Percentiles rank a stretch among this genome's conserved stretches.
phyloP scores from a whole-genome alignment of 2,888 invertebrate genomes.

The Leptinotarsa haldemani region DNA sequence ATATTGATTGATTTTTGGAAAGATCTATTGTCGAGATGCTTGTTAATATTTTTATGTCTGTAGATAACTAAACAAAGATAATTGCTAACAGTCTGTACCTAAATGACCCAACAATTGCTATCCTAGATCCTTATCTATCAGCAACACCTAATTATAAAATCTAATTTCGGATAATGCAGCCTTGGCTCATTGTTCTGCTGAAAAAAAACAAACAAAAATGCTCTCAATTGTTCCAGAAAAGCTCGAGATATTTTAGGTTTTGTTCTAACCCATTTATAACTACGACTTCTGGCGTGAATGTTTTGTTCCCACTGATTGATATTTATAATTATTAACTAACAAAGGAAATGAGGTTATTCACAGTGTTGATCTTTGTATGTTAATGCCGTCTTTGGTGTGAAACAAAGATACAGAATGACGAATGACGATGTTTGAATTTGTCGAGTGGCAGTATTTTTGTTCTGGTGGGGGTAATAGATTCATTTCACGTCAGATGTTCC shows the following conservation, averaged over 20 bases:
- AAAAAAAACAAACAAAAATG: conserved; percentile 27
- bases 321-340: conserved; percentile 1
- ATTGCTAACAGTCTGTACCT: not conserved
- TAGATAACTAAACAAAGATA: not conserved
- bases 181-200: conserved; percentile 29
- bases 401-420: too few relatives aligned
- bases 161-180: conserved; percentile 17
- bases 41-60: too few relatives aligned
- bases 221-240: conserved; percentile 26
- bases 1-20: too few relatives aligned
- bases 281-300: not conserved
- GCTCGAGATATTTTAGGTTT: conserved; percentile 23
- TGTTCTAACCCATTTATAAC: conserved; percentile 11
- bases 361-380: not conserved
- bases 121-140: conserved; percentile 10
- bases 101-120: not conserved
- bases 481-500: too few relatives aligned
- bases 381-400: too few relatives aligned
- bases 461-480: too few relatives aligned
- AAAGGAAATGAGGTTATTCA: not conserved
- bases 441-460: too few relatives aligned
- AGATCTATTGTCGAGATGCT: too few relatives aligned
- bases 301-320: conserved; percentile 5
- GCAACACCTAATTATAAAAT: conserved; percentile 25
- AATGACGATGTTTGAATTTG: too few relatives aligned